phyloP scores from a whole-genome alignment of 2,888 invertebrate genomes.

The Poecilus cupreus region DNA sequence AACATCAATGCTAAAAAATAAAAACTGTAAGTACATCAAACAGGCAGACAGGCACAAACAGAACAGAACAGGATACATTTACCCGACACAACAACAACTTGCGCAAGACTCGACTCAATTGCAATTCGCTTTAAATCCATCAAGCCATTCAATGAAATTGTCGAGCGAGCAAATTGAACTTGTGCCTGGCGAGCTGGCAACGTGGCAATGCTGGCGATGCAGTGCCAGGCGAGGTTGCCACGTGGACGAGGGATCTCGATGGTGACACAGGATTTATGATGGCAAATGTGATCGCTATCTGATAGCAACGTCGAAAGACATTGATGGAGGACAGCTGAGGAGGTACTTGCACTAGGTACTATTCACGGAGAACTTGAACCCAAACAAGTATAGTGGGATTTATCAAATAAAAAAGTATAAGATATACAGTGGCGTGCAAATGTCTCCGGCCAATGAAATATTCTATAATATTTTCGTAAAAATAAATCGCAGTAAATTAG shows the following conservation, averaged over 20 bases:
- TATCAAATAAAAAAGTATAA: neutral
- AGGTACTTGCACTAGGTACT: neutral
- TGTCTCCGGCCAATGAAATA: too few species aligned
- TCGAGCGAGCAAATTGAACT: constrained; percentile 28
- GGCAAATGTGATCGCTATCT: constrained; percentile 26
- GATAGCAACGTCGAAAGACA: neutral
- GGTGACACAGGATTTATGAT: constrained; percentile 22
- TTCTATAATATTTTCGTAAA: too few species aligned
- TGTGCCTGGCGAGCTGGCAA: neutral
- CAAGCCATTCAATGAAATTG: constrained; percentile 31
- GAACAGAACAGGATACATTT: neutral
- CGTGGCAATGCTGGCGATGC: neutral
- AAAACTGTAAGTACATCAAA: neutral
- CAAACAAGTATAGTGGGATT: neutral
- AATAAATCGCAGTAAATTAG: too few species aligned
- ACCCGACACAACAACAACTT: constrained; percentile 20
- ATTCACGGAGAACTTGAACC: neutral
- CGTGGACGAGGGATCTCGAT: neutral
- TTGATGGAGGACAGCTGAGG: neutral
- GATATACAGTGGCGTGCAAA: too few species aligned
- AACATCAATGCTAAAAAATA: constrained; percentile 7
- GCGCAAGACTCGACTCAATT: neutral
- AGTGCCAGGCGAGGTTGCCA: neutral
- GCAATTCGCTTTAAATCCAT: constrained; percentile 27
- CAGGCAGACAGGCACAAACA: neutral